A percentile compares a stretch with the other conserved stretches of the same genome.
Evolutionary conservation across 2,888 invertebrate species (phyloP).

Genomic region (Tortrix viridana): DNA sequence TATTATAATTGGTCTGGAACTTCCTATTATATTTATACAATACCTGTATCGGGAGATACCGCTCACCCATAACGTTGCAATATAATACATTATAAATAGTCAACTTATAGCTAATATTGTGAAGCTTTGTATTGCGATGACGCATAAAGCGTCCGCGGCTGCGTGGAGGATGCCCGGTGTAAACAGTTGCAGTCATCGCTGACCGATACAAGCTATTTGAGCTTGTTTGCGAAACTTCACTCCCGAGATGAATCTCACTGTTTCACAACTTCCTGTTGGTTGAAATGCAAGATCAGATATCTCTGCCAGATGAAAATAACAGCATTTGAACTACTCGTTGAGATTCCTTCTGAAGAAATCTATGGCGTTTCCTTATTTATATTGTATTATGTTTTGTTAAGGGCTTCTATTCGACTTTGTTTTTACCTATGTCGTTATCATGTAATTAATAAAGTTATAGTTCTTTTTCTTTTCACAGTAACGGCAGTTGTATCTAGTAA

Average conservation of each 20-base stretch:
- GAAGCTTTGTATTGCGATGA: background rate
- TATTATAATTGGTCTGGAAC: too few relatives aligned
- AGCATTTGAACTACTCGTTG: background rate
- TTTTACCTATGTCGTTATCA: background rate
- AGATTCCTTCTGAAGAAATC: background rate
- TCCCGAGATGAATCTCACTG: constrained; percentile 3
- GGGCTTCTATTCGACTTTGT: background rate
- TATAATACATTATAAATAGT: too few relatives aligned
- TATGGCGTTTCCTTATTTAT: background rate
- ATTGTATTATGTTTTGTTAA: too few relatives aligned
- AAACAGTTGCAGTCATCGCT: constrained; percentile 26
- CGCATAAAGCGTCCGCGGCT: constrained; percentile 8
- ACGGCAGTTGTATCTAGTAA: too few relatives aligned
- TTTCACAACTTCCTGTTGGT: constrained; percentile 16
- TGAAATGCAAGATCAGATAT: constrained; percentile 5
- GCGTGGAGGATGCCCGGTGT: constrained; percentile 20
- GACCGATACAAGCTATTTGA: constrained; percentile 10
- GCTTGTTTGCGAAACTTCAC: constrained; percentile 21
- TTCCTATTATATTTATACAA: too few relatives aligned
- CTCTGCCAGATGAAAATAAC: background rate
- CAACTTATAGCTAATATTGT: background rate
- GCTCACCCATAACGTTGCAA: too few relatives aligned
- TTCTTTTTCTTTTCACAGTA: too few relatives aligned
- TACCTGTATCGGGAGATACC: too few relatives aligned
- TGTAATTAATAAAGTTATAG: too few relatives aligned